Evolutionary conservation across 2,113 vertebrate species (phyloP), one percentile per base, ranked within the genome.

Genomic region (Colistium nudipinnis): DNA sequence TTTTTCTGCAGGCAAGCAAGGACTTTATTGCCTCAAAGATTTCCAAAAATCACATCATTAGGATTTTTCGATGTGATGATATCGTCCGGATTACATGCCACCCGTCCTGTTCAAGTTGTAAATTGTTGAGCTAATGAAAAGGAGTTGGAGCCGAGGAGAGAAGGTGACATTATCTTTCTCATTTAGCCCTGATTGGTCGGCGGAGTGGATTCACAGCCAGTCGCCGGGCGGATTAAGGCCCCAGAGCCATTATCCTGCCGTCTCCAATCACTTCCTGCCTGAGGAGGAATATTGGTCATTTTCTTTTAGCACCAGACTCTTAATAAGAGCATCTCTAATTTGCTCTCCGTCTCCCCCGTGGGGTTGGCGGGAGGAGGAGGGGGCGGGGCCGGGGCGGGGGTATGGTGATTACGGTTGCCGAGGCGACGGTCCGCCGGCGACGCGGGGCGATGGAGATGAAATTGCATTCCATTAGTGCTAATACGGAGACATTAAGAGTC

Each of bases 381-480:
- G 59, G 62, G 49, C 48, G 43, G 62, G 44, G 61, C 39, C 39
- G 48, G 38, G 82, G 85, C 52, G 77, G 92, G 53, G 52, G 64
- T 36, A 89, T 87, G 81, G 76, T 89, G 89, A 94, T 91, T 91
- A 60, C 76, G 68, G 92, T 93, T 94, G 87, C 92, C 92, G 89
- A 91, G 92, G 82, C 88, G 87, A 94, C 82, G 78, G 91, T 90
- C 70, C 76, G 53, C 73, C 48, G 33, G 76, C 68, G 86, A n/a
- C n/a, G 49, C 78, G 84, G 90, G 83, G 85, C 88, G 84, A 89
- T 45, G 78, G 88, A 88, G 76, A 80, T 83, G 82, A 93, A 93
- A 88, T 86, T 92, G 83, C 90, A 92, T 93, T 83, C 90, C 91
- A 92, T 88, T 93, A 94, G 93, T 92, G 90, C 85, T 94, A 93